A percentile compares a stretch with the other conserved stretches of the same genome.
Conservation (phyloP, 1,140 invertebrate genomes). For the Aradophagus sp. region DNA sequence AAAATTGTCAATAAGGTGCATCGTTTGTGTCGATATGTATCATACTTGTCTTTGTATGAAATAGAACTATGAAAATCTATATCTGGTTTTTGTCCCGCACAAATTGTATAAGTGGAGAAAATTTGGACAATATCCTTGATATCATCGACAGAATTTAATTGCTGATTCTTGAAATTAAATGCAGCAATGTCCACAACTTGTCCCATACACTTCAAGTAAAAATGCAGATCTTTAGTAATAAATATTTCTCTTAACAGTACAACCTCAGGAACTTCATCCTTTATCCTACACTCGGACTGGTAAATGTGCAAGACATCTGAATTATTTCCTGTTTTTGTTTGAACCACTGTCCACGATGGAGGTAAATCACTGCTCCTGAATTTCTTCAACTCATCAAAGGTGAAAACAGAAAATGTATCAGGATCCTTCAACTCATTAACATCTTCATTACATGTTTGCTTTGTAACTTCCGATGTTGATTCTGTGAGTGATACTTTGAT, state of each 20-base stretch:
- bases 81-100: conserved; percentile 11
- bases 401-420: not conserved
- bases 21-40: conserved; percentile 8
- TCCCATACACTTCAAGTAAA: conserved; percentile 12
- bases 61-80: conserved; percentile 1
- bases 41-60: conserved; percentile 14
- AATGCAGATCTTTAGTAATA: conserved; percentile 6
- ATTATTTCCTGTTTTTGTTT: not conserved
- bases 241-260: conserved; percentile 7
- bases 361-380: not conserved
- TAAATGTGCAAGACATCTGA: conserved; percentile 2
- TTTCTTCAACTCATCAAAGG: not conserved
- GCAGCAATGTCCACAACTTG: not conserved
- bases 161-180: not conserved
- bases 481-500: too few relatives aligned
- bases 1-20: conserved; percentile 10
- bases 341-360: not conserved
- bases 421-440: too few relatives aligned
- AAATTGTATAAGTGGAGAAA: conserved; percentile 9
- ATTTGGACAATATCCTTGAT: conserved; percentile 1
- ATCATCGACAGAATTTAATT: conserved; percentile 3
- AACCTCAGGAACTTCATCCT: not conserved
- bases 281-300: not conserved
- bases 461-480: too few relatives aligned
- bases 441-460: too few relatives aligned